phyloP scores from a whole-genome alignment of 2,888 invertebrate genomes.

The Salpingus planirostris region DNA sequence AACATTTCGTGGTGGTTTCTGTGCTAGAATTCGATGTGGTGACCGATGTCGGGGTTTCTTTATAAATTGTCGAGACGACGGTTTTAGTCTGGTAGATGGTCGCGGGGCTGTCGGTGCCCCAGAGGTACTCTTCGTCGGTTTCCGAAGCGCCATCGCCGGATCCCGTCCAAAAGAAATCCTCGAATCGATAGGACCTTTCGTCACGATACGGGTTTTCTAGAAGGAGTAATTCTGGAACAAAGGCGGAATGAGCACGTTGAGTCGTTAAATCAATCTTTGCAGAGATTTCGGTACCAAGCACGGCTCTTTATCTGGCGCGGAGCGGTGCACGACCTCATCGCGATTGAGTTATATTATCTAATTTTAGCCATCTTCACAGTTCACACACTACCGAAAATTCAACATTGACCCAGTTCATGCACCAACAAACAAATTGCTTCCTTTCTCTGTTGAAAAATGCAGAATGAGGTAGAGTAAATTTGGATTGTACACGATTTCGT shows the following conservation, averaged over 20 bases:
- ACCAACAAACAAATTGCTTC: slow-evolving; percentile 8
- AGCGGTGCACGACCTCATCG: background rate
- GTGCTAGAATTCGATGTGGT: slow-evolving; percentile 2
- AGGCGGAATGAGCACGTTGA: background rate
- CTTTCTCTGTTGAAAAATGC: too few species aligned
- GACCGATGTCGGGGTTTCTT: slow-evolving; percentile 42
- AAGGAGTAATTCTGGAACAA: slow-evolving; percentile 19
- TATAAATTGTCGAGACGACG: slow-evolving; percentile 60
- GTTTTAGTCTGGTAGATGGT: slow-evolving; percentile 60
- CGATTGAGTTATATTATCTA: too few species aligned
- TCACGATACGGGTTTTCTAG: slow-evolving; percentile 28
- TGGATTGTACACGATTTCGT: too few species aligned
- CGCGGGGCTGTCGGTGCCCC: slow-evolving; percentile 45
- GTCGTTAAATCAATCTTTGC: slow-evolving; percentile 7
- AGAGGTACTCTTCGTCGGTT: slow-evolving; percentile 34
- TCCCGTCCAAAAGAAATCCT: slow-evolving; percentile 87
- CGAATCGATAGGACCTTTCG: slow-evolving; percentile 48
- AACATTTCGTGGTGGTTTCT: slow-evolving; percentile 47
- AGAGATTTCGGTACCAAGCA: slow-evolving; percentile 12
- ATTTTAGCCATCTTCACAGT: too few species aligned
- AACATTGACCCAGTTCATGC: slow-evolving; percentile 12
- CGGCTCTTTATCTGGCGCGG: background rate
- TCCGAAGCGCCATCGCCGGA: slow-evolving; percentile 68
- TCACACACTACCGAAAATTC: too few species aligned
- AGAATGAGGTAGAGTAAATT: too few species aligned